These are phyloP conservation scores for Brachionus rotundiformis DNA, from an alignment of 1,140 invertebrate genomes.

Conservation along the genomic window DNA sequence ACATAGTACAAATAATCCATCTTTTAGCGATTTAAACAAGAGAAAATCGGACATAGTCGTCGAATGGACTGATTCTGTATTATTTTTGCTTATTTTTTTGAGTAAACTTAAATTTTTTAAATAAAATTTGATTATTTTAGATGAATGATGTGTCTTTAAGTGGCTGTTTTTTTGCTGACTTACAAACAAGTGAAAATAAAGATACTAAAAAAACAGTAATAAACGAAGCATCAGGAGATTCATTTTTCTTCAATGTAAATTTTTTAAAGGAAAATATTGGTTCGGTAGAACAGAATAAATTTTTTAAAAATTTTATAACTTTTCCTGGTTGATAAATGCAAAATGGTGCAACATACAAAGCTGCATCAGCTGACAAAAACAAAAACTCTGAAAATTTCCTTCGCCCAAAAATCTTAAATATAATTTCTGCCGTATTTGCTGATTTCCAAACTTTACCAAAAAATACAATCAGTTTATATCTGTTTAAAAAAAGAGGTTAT, in stretches of 20 bases:
- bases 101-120: background rate
- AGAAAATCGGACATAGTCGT: conserved; percentile 5
- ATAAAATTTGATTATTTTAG: background rate
- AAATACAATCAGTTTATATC: no score
- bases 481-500: no score
- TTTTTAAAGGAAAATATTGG: background rate
- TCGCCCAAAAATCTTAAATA: no score
- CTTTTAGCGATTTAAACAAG: background rate
- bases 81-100: background rate
- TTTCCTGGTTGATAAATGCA: no score
- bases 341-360: no score
- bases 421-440: no score
- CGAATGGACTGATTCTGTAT: conserved; percentile 29
- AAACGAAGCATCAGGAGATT: conserved; percentile 35
- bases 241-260: conserved; percentile 47
- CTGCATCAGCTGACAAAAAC: no score
- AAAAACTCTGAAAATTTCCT: no score
- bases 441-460: no score
- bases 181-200: conserved; percentile 38
- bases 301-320: no score
- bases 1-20: background rate
- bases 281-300: no score
- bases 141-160: conserved; percentile 46
- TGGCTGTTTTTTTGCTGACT: conserved; percentile 31
- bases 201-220: background rate